Evolutionary conservation across 1,140 invertebrate species (phyloP).

Genomic region (Nebria ingens): DNA sequence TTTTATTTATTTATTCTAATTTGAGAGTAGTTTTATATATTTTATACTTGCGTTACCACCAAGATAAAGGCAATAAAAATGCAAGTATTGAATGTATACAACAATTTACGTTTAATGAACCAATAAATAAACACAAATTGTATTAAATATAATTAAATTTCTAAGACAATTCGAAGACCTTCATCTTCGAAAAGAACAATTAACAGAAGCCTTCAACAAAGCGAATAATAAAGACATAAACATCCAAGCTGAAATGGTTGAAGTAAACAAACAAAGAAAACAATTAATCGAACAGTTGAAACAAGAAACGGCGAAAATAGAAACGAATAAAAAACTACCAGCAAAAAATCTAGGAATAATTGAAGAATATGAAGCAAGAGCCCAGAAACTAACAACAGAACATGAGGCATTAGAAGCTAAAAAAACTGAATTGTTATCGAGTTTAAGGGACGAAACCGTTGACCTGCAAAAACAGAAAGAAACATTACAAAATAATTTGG

Average conservation of each 20-base stretch:
- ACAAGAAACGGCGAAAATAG: slow-evolving; percentile 50
- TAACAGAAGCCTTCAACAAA: slow-evolving; percentile 43
- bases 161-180: slow-evolving; percentile 46
- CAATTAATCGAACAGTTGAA: slow-evolving; percentile 42
- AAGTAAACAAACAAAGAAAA: slow-evolving; percentile 56
- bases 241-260: slow-evolving; percentile 48
- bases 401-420: slow-evolving; percentile 49
- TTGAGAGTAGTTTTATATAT: too few relatives aligned
- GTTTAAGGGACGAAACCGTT: slow-evolving; percentile 44
- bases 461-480: slow-evolving; percentile 56
- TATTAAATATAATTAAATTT: too few relatives aligned
- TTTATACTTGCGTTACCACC: too few relatives aligned
- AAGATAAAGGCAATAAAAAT: too few relatives aligned
- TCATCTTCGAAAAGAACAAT: slow-evolving; percentile 46
- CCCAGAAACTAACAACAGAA: slow-evolving; percentile 40
- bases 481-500: slow-evolving; percentile 51
- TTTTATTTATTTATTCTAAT: too few relatives aligned
- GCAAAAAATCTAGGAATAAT: slow-evolving; percentile 45
- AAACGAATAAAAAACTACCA: slow-evolving; percentile 45
- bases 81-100: too few relatives aligned
- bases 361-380: slow-evolving; percentile 51
- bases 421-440: slow-evolving; percentile 42
- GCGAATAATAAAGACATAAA: slow-evolving; percentile 50
- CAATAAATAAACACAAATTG: too few relatives aligned
- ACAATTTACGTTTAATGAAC: too few relatives aligned